Conservation (phyloP, 2,797 vertebrate genomes). For the Chaetophractus vellerosus region DNA sequence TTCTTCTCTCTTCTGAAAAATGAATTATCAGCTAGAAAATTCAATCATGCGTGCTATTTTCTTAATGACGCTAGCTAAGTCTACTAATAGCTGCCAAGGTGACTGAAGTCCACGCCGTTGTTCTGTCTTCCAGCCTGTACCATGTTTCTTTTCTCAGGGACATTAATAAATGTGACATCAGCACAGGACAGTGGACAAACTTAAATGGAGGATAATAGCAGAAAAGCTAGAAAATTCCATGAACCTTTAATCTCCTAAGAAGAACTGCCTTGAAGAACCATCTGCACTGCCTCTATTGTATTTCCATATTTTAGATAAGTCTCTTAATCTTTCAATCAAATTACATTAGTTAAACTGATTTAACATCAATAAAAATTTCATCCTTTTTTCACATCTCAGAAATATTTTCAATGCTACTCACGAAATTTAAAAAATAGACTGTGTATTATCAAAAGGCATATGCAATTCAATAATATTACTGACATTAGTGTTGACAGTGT, state of each 20-base stretch:
- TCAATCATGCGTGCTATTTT: neutral
- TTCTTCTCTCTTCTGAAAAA: neutral
- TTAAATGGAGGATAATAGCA: neutral
- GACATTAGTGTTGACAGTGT: neutral
- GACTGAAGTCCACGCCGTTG: neutral
- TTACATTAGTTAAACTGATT: neutral
- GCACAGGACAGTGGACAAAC: neutral
- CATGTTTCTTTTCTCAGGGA: neutral
- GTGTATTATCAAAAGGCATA: neutral
- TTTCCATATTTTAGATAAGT: neutral
- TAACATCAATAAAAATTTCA: neutral
- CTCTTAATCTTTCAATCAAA: neutral
- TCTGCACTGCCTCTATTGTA: neutral
- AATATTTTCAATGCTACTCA: neutral
- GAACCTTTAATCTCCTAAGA: neutral
- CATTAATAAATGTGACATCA: neutral
- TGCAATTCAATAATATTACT: neutral
- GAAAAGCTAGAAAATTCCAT: neutral
- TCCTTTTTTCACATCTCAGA: neutral
- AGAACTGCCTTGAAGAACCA: neutral
- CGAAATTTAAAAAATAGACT: neutral
- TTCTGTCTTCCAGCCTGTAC: neutral
- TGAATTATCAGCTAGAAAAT: neutral
- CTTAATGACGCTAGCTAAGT: neutral
- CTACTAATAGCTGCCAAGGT: neutral